phyloP scores from a whole-genome alignment of 1,140 invertebrate species.

The Tetragnatha versicolor region DNA sequence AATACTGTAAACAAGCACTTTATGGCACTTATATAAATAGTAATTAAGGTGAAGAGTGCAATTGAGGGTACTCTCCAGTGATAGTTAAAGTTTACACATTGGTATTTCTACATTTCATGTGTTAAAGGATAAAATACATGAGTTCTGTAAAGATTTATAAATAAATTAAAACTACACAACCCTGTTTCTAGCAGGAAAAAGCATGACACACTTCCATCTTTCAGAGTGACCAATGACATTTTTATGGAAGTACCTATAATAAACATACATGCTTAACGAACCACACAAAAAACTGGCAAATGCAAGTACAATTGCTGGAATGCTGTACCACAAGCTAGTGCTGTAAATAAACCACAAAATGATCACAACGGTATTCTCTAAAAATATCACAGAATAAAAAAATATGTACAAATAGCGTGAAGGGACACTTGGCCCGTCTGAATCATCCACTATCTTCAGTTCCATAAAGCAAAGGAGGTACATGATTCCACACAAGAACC shows the following conservation, averaged over 20 bases:
- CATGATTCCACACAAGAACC: conserved; percentile 32
- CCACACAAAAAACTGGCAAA: conserved; percentile 27
- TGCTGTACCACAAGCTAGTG: conserved; percentile 17
- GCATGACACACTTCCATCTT: conserved; percentile 24
- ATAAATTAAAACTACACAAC: conserved; percentile 2
- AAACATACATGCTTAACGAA: conserved; percentile 25
- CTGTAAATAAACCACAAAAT: conserved; percentile 37
- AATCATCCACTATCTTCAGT: conserved; percentile 29
- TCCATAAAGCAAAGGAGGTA: conserved; percentile 36
- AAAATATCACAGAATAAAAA: conserved; percentile 45
- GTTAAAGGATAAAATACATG: too few relatives aligned
- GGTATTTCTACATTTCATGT: too few relatives aligned
- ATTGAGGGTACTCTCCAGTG: too few relatives aligned
- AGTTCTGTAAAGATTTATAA: too few relatives aligned
- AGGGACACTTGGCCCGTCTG: conserved; percentile 24
- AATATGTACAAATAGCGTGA: conserved; percentile 36
- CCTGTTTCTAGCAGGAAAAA: conserved; percentile 33
- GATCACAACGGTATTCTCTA: conserved; percentile 37
- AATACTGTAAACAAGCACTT: too few relatives aligned
- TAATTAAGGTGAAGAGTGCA: too few relatives aligned
- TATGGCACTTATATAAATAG: too few relatives aligned
- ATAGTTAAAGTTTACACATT: too few relatives aligned
- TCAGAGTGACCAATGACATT: conserved; percentile 20
- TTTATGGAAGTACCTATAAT: conserved; percentile 42
- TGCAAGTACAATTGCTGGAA: conserved; percentile 10